These are phyloP conservation scores for Centropus unirufus DNA, from an alignment of 2,113 vertebrate species.

Conservation along the genomic window DNA sequence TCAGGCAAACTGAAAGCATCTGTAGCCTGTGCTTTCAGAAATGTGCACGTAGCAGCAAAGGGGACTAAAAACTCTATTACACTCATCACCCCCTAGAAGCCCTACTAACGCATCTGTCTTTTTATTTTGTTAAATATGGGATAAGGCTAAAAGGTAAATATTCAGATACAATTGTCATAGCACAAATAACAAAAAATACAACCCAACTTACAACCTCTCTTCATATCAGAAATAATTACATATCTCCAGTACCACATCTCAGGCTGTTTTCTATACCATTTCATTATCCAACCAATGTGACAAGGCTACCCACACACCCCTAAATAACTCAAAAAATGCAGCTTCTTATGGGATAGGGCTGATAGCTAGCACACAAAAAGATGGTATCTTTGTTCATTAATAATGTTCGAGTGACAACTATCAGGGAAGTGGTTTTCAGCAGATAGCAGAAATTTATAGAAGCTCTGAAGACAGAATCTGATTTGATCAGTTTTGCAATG, in stretches of 20 bases:
- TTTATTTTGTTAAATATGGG: neutral
- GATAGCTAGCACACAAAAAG: neutral
- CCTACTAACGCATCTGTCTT: neutral
- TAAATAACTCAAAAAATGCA: neutral
- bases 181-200: neutral
- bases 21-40: neutral
- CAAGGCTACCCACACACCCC: conserved; percentile 13
- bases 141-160: conserved; percentile 4
- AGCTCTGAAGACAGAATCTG: neutral
- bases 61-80: neutral
- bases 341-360: neutral
- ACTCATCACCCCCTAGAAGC: neutral
- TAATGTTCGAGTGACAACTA: neutral
- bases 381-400: neutral
- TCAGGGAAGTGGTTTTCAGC: neutral
- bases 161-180: neutral
- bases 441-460: neutral
- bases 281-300: conserved; percentile 38
- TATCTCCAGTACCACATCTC: neutral
- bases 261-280: conserved; percentile 43
- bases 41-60: neutral
- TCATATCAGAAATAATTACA: conserved; percentile 55
- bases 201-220: neutral
- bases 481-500: neutral
- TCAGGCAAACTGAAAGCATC: neutral